phyloP scores from a whole-genome alignment of 2,113 vertebrate genomes.

The Heterotis niloticus region DNA sequence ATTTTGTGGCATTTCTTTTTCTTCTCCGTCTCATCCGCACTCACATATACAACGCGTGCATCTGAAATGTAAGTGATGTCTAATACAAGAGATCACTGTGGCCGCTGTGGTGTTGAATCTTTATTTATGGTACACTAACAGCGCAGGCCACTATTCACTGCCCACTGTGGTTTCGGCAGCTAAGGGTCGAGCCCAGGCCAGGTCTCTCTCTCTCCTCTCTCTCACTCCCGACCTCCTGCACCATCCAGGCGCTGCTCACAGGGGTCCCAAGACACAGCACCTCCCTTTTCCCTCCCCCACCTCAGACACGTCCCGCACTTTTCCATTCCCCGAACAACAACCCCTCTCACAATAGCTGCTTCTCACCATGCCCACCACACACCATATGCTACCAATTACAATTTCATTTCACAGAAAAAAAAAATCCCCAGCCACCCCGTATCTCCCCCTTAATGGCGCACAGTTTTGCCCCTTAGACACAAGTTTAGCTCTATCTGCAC shows the following conservation, averaged over 20 bases:
- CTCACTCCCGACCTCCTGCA: background rate
- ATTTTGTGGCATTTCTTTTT: background rate
- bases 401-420: conserved; percentile 50
- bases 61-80: background rate
- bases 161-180: conserved; percentile 55
- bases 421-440: conserved; percentile 35
- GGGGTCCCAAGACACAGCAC: conserved; percentile 47
- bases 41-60: background rate
- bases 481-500: background rate
- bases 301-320: background rate
- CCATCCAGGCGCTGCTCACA: conserved; percentile 48
- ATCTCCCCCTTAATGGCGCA: conserved; percentile 48
- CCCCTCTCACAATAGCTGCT: conserved; percentile 49
- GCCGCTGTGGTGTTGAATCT: conserved; percentile 15
- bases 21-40: background rate
- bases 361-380: conserved; percentile 36
- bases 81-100: background rate
- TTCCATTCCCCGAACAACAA: conserved; percentile 53
- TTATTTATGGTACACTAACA: conserved; percentile 36
- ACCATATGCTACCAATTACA: conserved; percentile 65
- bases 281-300: conserved; percentile 51
- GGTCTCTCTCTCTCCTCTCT: no score
- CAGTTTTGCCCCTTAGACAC: background rate
- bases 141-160: conserved; percentile 36
- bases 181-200: background rate